Evolutionary conservation across 2,888 invertebrate genomes (phyloP), one percentile per base, ranked within the genome.

Genomic region (Pterostichus madidus): DNA sequence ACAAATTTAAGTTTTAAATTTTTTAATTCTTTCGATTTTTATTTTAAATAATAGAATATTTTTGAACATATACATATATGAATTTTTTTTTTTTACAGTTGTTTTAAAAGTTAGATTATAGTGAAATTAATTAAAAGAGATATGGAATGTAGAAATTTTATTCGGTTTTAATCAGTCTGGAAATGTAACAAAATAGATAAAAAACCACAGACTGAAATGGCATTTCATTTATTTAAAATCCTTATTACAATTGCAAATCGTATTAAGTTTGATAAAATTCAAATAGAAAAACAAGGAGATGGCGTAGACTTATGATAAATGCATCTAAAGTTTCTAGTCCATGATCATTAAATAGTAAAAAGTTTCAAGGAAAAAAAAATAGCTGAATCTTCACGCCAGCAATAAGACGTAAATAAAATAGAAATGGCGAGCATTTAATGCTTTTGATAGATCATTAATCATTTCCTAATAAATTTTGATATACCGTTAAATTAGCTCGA

Each of bases 201-300:
- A 56, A 56, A 56, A 8, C 11, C 31, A 3, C 6, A 11, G 59
- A 59, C 31, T 11, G 59, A 59, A 59, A 24, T 59, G 59, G 31
- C 59, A 59, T 59, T 11, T 59, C 31, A 59, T 64, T 64, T 64
- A 64, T 64, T 61, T 31, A 35, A 35, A 32, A 35, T 32, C 35
- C 35, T n/a, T 64, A 35, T 35, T 64, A 35, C 64, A 64, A 64
- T 64, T 64, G 64, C 64, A 64, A 64, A 64, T 64, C 32, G n/a
- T 32, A 64, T 64, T 64, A 64, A 32, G 6, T 64, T 35, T n/a
- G n/a, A 32, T 35, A 64, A 35, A 11, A 46, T 71, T 44, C 44
- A 68, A 39, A 68, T 68, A 68, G 35, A 35, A 31, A 44, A 68
- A 39, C 15, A 68, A 44, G 44, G 39, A 39, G 24, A 24, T 24